Evolutionary conservation across 30 jellyfish, hydroid and myxozoan genomes (phyloP), one percentile per base, ranked within the genome.

Genomic region (Aurelia aurita): DNA sequence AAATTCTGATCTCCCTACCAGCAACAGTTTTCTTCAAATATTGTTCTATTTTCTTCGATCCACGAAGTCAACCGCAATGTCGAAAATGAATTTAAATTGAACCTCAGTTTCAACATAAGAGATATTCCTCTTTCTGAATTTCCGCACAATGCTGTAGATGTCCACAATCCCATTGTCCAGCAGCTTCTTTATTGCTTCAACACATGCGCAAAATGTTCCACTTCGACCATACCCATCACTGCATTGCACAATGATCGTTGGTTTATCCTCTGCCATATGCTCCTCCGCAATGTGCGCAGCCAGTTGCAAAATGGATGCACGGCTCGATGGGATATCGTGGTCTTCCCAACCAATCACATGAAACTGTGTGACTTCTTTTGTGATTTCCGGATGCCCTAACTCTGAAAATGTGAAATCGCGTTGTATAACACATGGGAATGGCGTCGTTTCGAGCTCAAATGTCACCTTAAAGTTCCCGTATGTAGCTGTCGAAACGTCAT

Each of bases 151-250:
- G 46, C 43, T 64, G 6, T 25, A 77, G 13, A 90, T 84, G 46
- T 76, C 77, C 63, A 74, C 91, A n/a, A 71, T 43, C 23, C 91
- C 92, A 27, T 75, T 32, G 23, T 20, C 58, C 63, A 23, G 60
- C 77, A 80, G 76, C 66, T 29, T 53, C 62, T 90, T 77, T 8
- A 83, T 79, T 1, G 88, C 54, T 58, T 55, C 63, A 2, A 77
- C 21, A 66, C 86, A 73, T 8, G 90, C 92, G 43, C 87, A 66
- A 54, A 90, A 44, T 3, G 91, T 68, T 3, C 97, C 97, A 35
- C 91, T 90, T 54, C 97, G 65, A 23, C 91, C 97, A 55, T 82
- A 84, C 25, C 97, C 97, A 59, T 90, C 97, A 69, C 91, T 81
- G 84, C 97, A 90, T 26, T 90, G 97, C 19, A 83, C 82, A 29